Evolutionary conservation across 1,140 invertebrate genomes (phyloP).

Genomic region (Eriocheir sinensis): DNA sequence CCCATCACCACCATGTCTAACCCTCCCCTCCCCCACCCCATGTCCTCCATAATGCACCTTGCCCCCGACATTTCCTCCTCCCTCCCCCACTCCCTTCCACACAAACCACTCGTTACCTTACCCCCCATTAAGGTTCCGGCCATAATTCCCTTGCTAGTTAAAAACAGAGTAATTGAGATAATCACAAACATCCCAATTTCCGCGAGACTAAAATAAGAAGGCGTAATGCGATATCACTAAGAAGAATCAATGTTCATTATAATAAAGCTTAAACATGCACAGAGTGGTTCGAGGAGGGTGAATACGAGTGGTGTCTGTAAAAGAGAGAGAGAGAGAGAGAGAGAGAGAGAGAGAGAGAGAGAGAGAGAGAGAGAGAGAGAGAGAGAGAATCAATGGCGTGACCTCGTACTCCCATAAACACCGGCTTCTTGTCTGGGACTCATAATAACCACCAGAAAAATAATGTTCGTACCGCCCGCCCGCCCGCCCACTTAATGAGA

Average conservation of each 20-base stretch:
- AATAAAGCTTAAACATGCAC: neutral
- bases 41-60: neutral
- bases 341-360: neutral
- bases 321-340: neutral
- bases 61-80: no score
- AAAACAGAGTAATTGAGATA: constrained; percentile 5
- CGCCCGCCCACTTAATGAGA: neutral
- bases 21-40: neutral
- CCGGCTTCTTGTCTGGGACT: neutral
- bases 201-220: neutral
- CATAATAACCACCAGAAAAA: neutral
- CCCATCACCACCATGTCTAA: no score
- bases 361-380: constrained; percentile 41
- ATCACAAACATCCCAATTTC: constrained; percentile 9
- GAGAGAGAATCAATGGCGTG: constrained; percentile 13
- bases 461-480: no score
- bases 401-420: neutral
- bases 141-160: neutral
- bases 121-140: neutral
- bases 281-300: neutral
- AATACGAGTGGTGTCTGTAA: neutral
- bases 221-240: neutral
- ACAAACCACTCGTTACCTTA: no score
- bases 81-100: no score
- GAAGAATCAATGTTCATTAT: neutral